These are phyloP conservation scores for Notarius quadriscutis DNA, from an alignment of 2,113 vertebrate genomes.

Conservation along the genomic window DNA sequence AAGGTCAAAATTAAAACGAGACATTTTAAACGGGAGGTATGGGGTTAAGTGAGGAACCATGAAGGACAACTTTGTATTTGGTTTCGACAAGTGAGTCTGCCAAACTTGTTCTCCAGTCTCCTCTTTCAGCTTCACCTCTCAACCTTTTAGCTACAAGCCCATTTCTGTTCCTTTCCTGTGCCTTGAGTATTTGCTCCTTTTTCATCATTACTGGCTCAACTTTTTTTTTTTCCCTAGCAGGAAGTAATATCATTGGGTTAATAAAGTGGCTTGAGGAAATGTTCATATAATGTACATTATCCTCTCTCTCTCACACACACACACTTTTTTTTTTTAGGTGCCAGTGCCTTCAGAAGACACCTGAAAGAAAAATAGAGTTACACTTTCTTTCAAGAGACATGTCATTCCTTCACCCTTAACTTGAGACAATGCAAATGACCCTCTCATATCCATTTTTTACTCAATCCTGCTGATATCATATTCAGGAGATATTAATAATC, in stretches of 20 bases:
- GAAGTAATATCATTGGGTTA: slow-evolving; percentile 44
- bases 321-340: background rate
- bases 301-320: background rate
- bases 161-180: slow-evolving; percentile 27
- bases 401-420: slow-evolving; percentile 7
- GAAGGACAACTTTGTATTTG: background rate
- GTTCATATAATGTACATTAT: slow-evolving; percentile 50
- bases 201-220: slow-evolving; percentile 28
- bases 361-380: slow-evolving; percentile 28
- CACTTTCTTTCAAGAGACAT: background rate
- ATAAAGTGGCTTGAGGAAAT: slow-evolving; percentile 50
- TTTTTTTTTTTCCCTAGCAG: slow-evolving; percentile 28
- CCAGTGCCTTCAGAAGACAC: slow-evolving; percentile 12
- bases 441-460: slow-evolving; percentile 59
- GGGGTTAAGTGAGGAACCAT: background rate
- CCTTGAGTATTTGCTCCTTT: slow-evolving; percentile 30
- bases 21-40: background rate
- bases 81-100: slow-evolving; percentile 25
- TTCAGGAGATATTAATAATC: slow-evolving; percentile 71
- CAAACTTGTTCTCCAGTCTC: slow-evolving; percentile 7
- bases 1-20: background rate
- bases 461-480: slow-evolving; percentile 64
- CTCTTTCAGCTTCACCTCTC: slow-evolving; percentile 14
- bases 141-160: slow-evolving; percentile 23
- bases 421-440: slow-evolving; percentile 56